Conservation (phyloP, 2,797 vertebrate species). For the Thaleichthys pacificus region DNA sequence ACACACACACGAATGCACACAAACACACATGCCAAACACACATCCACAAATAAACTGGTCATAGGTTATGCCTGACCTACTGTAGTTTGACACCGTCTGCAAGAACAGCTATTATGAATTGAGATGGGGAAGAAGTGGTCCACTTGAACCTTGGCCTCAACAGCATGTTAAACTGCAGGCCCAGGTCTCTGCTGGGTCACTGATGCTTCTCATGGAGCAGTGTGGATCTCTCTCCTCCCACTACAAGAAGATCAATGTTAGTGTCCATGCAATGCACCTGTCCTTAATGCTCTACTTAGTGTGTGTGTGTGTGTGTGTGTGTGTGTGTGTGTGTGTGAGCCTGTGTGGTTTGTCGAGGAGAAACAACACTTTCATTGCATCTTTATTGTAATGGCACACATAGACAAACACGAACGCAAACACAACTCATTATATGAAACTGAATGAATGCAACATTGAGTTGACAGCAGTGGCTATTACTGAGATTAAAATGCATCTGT, state of each 20-base stretch:
- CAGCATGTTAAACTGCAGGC: no score
- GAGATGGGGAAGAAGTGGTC: constrained; percentile 26
- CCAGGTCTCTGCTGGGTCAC: neutral
- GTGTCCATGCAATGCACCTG: no score
- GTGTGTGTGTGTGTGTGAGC: constrained; percentile 10
- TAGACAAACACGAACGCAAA: neutral
- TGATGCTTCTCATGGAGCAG: neutral
- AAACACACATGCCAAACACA: constrained; percentile 16
- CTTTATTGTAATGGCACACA: constrained; percentile 5
- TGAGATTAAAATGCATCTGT: constrained; percentile 44
- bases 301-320: constrained; percentile 14
- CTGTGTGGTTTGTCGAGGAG: neutral
- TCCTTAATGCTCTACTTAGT: neutral
- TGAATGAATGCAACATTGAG: constrained; percentile 8
- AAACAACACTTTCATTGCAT: neutral
- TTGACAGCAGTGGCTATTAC: constrained; percentile 36
- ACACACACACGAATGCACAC: neutral
- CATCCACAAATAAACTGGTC: constrained; percentile 16
- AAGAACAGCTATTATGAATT: constrained; percentile 37
- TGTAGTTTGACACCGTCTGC: constrained; percentile 22
- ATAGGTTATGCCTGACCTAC: constrained; percentile 35
- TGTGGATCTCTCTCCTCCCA: no score
- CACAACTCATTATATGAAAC: neutral
- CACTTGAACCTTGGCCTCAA: no score
- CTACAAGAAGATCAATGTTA: no score